Base-by-base conservation (phyloP, 2,797 vertebrate species). In the Chelmon rostratus region DNA sequence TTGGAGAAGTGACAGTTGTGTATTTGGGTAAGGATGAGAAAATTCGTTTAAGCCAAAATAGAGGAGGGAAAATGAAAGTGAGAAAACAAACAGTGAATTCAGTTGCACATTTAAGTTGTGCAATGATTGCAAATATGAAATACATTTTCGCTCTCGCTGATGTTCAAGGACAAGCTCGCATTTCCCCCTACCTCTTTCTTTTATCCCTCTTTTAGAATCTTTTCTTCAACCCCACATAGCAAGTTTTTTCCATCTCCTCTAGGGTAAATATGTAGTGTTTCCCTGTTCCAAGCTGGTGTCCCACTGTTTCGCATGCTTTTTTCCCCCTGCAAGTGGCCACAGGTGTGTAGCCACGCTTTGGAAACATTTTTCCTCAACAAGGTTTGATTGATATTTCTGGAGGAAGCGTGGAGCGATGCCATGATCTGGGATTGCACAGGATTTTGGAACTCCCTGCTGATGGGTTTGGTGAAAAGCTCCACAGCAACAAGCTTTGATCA, bases 11-110 rank as follows among this genome's bases (percentile, higher is more conserved):
- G 89, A 86, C 87, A 86, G 84, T 71, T 91, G 91, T 91, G 85
- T 93, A 89, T 92, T 92, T 93, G 83, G 72, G 76, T 89, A 91
- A 89, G 83, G 68, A 91, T 76, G 79, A 89, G 83, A 88, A 88
- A 90, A 86, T 87, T 82, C 12, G 37, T 88, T 90, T 86, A 81
- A 84, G 87, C 85, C 88, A 87, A 90, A 92, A 86, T 62, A 84
- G 79, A 87, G 79, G 79, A 83, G 79, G 82, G 76, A 69, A 78
- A 88, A 82, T 70, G 66, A 86, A 88, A 86, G 87, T 78, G 86
- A 70, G 78, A 92, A 91, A 92, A 91, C 84, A 91, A 93, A 91
- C 77, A 74, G 28, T 73, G 28, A 84, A 85, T 86, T 79, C 42
- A 25, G 73, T 89, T 83, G 79, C 78, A 87, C 73, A 77, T 73